Base-by-base conservation (phyloP, 2,113 vertebrate species). In the Bufo bufo region DNA sequence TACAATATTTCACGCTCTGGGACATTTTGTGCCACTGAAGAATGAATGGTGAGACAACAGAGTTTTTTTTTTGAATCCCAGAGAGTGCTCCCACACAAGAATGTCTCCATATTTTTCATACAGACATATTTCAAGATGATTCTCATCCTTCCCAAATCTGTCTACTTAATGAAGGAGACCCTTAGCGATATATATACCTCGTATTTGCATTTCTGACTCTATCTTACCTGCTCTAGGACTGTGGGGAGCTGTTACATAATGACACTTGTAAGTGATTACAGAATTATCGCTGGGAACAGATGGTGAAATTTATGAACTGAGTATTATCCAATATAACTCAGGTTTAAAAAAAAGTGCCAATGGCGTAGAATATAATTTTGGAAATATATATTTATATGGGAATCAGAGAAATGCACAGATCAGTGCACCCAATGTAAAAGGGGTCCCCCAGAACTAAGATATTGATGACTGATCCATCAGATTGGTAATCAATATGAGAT, bases 231-330 rank as follows among this genome's bases (percentile, higher is more conserved):
- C 56, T 47, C 45, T 11, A 50, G 43, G 20, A 63, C 79, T 82
- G 50, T 20, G 13, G 85, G 78, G 86, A 87, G 23, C 86, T 72
- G 77, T 87, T 81, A 82, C 54, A 59, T 43, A 50, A 80, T 82
- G 86, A 63, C 85, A 87, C 78, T 50, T 81, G 65, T 86, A 80
- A 87, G 65, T 72, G 77, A 87, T 87, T 81, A 87, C 63, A 81
- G 86, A 71, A 82, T 79, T 79, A 86, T 86, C 82, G 47, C 52
- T 16, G 23, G 45, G 50, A 59, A 66, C 65, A 87, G 77, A 58
- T 59, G 23, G 78, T 54, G 49, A 72, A 82, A 87, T 82, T 87
- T 87, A 87, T 82, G 78, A 87, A 56, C 16, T 63, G 71, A 16
- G 19, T 61, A 71, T 71, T 66, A 75, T n/a, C 33, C 20, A 33